phyloP scores from a whole-genome alignment of 2,113 vertebrate species.

The Trachemys scripta region DNA sequence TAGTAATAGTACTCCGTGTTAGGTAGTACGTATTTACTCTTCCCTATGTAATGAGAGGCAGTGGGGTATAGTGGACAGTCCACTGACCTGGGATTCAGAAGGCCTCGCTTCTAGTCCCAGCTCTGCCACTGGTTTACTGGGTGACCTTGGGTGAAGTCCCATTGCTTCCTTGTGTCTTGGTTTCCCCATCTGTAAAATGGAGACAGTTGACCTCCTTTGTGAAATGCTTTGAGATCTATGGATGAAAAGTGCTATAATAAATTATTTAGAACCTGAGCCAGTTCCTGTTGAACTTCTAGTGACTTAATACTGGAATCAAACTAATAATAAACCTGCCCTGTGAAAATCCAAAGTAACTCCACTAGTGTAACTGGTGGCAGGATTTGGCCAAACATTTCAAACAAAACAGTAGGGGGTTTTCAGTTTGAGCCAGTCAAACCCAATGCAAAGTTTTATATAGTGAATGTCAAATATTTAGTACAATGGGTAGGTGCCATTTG shows the following conservation, averaged over 20 bases:
- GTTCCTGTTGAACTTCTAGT: not conserved
- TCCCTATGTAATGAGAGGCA: conserved; percentile 2
- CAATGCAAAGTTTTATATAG: not conserved
- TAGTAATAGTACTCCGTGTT: not conserved
- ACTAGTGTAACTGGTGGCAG: not conserved
- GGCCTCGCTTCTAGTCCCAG: too few relatives aligned
- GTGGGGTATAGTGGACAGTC: not conserved
- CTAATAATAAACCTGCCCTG: not conserved
- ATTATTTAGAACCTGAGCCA: not conserved
- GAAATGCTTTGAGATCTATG: not conserved
- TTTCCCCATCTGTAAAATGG: fast-evolving
- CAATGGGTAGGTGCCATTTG: not conserved
- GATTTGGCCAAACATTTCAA: not conserved
- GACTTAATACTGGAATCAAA: not conserved
- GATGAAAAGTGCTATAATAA: fast-evolving
- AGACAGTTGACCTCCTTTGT: not conserved
- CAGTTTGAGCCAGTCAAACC: not conserved
- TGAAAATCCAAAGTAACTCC: not conserved
- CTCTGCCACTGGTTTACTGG: not conserved
- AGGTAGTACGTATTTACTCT: not conserved
- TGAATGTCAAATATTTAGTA: not conserved
- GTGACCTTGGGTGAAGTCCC: not conserved
- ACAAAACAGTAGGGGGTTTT: not conserved
- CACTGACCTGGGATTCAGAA: not conserved
- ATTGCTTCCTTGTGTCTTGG: not conserved